Base-by-base conservation (phyloP, 2,113 vertebrate genomes). In the Asarcornis scutulata region DNA sequence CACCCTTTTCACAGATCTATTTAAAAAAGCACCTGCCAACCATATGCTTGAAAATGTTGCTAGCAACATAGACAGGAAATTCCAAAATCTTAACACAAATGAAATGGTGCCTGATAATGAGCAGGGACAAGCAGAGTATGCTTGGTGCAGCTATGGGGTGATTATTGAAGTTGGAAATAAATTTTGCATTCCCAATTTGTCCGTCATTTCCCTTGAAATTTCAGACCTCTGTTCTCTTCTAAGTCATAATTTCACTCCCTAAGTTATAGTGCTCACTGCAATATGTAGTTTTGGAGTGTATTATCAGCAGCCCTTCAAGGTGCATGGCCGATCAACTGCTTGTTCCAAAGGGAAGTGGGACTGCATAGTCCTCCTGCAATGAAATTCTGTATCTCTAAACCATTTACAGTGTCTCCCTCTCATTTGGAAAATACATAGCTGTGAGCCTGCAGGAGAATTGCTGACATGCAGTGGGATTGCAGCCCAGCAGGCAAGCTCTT, bases 51-150 rank as follows among this genome's bases (percentile, higher is more conserved):
- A 59, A 60, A 93, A 86, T 60, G 68, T 62, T 64, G 80, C 83
- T 77, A 60, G 91, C 56, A 92, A 74, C 2, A 0, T 8, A 68
- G 69, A 72, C 80, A 96, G 83, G 93, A 94, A 96, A 81, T 93
- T 90, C 86, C 53, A 40, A 90, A 86, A 92, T 91, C 69, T 78
- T 91, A 36, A 80, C 80, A 78, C 80, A 87, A 73, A 94, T 96
- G 84, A 96, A 94, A 95, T 82, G 90, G 84, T 96, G 76, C 86
- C 31, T 89, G 76, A 55, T 94, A 94, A 93, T 95, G 92, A 89
- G 53, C 88, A 89, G 80, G 73, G 69, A 60, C 42, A 60, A 53
- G 79, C 67, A 0, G 27, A 89, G 38, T 82, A 5, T 27, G 62
- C 73, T 86, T 69, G 66, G 44, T 91, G 78, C 69, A 91, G 76